Conservation (phyloP, 2,113 vertebrate genomes). For the Paracanthobrama guichenoti region DNA sequence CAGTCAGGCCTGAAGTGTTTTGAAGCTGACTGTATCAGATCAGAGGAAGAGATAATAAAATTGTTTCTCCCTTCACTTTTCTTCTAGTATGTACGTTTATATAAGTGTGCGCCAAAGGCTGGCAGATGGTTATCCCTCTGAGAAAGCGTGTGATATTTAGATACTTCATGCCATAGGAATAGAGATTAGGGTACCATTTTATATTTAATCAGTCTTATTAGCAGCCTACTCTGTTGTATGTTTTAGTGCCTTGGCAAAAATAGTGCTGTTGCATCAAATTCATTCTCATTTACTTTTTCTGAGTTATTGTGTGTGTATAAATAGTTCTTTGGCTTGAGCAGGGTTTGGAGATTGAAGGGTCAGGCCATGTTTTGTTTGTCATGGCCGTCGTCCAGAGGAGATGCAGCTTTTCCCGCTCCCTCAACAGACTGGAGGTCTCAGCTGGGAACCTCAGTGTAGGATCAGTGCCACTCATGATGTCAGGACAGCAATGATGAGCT, state of each 20-base stretch:
- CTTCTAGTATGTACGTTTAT: conserved; percentile 14
- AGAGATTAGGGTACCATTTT: conserved; percentile 4
- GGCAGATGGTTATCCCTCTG: conserved; percentile 20
- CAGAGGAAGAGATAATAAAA: conserved; percentile 40
- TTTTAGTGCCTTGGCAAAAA: conserved; percentile 4
- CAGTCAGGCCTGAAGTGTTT: conserved; percentile 46
- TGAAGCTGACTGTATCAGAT: conserved; percentile 49
- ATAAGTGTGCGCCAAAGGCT: background rate
- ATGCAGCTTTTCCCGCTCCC: conserved; percentile 12
- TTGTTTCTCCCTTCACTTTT: conserved; percentile 37
- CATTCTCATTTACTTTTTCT: conserved; percentile 12
- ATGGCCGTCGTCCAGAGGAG: conserved; percentile 36
- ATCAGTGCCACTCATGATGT: conserved; percentile 25
- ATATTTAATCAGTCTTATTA: conserved; percentile 6
- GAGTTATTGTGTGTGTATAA: conserved; percentile 21
- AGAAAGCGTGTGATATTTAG: conserved; percentile 2
- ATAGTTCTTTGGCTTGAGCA: conserved; percentile 29
- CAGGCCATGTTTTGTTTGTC: conserved; percentile 30
- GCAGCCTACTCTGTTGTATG: conserved; percentile 6
- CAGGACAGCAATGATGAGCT: conserved; percentile 26
- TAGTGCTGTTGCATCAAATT: conserved; percentile 14
- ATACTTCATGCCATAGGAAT: conserved; percentile 10
- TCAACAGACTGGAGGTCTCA: conserved; percentile 22
- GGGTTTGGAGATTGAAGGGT: conserved; percentile 17
- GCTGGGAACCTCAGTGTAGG: conserved; percentile 26